Percentiles rank a stretch among this genome's conserved stretches.
Evolutionary conservation across 92 coral and sea anemone genomes (phyloP).

Genomic region (Phymanthus crucifer): DNA sequence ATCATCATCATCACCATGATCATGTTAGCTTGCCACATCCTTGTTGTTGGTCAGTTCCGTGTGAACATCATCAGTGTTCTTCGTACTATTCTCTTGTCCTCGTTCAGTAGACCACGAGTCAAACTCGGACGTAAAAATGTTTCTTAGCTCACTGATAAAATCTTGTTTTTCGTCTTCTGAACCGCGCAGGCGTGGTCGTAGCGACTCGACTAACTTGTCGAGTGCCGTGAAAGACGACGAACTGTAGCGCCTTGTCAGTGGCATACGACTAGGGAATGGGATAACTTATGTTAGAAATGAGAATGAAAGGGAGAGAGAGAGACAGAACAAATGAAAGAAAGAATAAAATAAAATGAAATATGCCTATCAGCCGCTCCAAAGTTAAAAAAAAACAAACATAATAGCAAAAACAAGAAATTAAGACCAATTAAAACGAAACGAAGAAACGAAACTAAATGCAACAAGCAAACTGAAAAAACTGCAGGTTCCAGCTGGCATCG

Average conservation of each 20-base stretch:
- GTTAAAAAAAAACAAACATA: too few relatives aligned
- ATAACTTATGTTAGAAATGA: background rate
- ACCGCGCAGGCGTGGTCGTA: slow-evolving; percentile 48
- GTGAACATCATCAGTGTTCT: background rate
- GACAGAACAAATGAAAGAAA: background rate
- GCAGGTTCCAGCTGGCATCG: too few relatives aligned
- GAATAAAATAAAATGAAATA: background rate
- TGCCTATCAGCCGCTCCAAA: too few relatives aligned
- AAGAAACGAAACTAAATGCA: background rate
- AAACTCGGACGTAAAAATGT: slow-evolving; percentile 16
- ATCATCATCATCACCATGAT: background rate
- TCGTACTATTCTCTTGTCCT: slow-evolving; percentile 10
- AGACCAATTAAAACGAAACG: background rate
- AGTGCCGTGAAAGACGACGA: slow-evolving; percentile 55
- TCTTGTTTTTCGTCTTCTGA: slow-evolving; percentile 22
- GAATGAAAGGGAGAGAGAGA: background rate
- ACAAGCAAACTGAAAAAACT: background rate
- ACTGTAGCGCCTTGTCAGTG: slow-evolving; percentile 57
- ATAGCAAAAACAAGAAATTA: background rate
- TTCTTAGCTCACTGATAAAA: slow-evolving; percentile 28
- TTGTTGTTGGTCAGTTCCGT: background rate
- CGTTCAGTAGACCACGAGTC: slow-evolving; percentile 24
- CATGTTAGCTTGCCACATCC: background rate
- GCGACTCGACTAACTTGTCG: slow-evolving; percentile 74
- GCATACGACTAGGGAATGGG: slow-evolving; percentile 61